Evolutionary conservation across 2,888 invertebrate species (phyloP).

Genomic region (Lordiphosa andalusiaca): DNA sequence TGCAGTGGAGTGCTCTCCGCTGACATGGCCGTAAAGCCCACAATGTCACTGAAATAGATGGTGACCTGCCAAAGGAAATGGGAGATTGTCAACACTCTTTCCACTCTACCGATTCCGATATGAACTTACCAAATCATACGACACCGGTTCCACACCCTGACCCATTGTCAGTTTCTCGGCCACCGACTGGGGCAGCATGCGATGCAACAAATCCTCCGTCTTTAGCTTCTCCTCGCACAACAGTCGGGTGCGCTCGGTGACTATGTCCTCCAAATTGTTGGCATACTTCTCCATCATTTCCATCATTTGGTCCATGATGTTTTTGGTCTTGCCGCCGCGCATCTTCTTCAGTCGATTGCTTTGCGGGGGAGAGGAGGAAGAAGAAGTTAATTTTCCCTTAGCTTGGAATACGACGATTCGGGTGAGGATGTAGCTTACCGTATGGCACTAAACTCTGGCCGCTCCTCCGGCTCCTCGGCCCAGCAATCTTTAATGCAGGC

Average conservation of each 20-base stretch:
- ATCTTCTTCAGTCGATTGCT: slow-evolving; percentile 89
- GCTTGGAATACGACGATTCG: no score
- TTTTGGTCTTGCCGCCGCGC: slow-evolving; percentile 91
- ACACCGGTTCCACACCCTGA: slow-evolving; percentile 94
- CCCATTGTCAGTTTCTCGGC: slow-evolving; percentile 93
- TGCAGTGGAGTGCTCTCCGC: slow-evolving; percentile 95
- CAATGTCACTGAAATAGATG: slow-evolving; percentile 98
- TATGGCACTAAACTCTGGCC: slow-evolving; percentile 93
- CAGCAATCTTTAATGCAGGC: slow-evolving; percentile 93
- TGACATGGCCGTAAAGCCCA: slow-evolving; percentile 97
- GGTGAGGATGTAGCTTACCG: slow-evolving; percentile 78
- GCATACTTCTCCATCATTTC: slow-evolving; percentile 98
- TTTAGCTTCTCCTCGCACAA: slow-evolving; percentile 95
- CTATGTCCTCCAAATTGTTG: slow-evolving; percentile 95
- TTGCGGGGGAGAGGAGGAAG: neutral
- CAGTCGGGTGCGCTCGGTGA: slow-evolving; percentile 93
- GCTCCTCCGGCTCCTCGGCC: slow-evolving; percentile 89
- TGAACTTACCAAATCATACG: slow-evolving; percentile 89
- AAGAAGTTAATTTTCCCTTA: neutral
- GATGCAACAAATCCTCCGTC: slow-evolving; percentile 94
- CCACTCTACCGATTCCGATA: neutral
- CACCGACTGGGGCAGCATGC: slow-evolving; percentile 97
- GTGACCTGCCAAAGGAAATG: slow-evolving; percentile 81
- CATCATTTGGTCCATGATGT: slow-evolving; percentile 99
- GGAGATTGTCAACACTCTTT: no score